Base-by-base conservation (phyloP, 1,140 invertebrate genomes). In the Drosophila busckii region DNA sequence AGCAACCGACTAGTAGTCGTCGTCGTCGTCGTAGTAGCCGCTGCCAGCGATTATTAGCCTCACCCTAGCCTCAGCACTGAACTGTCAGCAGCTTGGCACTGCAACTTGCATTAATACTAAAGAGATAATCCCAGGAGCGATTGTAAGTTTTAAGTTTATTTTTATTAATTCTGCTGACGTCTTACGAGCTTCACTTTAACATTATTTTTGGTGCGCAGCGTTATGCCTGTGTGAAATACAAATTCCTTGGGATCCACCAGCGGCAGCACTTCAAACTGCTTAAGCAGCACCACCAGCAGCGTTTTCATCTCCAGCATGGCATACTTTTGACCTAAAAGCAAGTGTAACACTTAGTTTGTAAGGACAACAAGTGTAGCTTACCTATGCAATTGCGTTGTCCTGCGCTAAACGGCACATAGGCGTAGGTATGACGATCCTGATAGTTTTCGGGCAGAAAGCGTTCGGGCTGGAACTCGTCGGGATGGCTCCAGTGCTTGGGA, bases 391-490 rank as follows among this genome's bases (percentile, higher is more conserved):
- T 87, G 4, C 85, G 48, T 16, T 78, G 80, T 0, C 84, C 84
- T 7, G 80, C 85, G 56, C 84, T 86, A 65, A 94, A 94, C 15
- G 92, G 92, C 13, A 93, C 82, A 67, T 88, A 92, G 4, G 89
- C 68, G 52, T 87, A 90, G 0, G 82, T 88, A 44, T 86, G 84
- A 41, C 88, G 52, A 60, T 85, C 66, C 68, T 68, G 9, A 9
- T 66, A 22, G 89, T 84, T 89, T 94, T 96, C 85, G 91, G 89
- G 40, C 60, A 48, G 63, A 88, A 96, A 96, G 70, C 94, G 88
- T 19, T 95, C 93, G 0, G 95, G 95, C 65, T 92, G 89, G 68
- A 95, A 97, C 13, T 86, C 88, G 2, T 93, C 84, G 0, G 95
- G 94, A 55, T 95, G 89, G 10, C 93, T 89, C 87, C 91, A 96